Evolutionary conservation across 1,140 invertebrate genomes (phyloP).

Genomic region (Ceratoteleas bidentatus): DNA sequence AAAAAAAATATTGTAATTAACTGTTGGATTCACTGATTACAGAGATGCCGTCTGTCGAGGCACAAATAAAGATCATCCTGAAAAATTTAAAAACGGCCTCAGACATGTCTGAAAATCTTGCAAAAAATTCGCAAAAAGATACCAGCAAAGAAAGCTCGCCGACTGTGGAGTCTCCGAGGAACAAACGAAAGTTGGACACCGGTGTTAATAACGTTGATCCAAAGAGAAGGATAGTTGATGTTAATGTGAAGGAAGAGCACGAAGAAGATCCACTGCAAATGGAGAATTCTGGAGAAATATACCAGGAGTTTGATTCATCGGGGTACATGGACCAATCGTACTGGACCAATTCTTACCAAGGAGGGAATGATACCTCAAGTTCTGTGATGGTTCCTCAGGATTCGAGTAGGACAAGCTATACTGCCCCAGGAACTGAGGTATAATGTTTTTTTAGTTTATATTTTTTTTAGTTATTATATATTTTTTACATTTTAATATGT

Average conservation of each 20-base stretch:
- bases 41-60: slow-evolving; percentile 55
- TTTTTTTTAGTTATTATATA: too few relatives aligned
- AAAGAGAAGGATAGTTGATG: slow-evolving; percentile 13
- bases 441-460: neutral
- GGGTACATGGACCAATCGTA: slow-evolving; percentile 41
- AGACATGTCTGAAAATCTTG: slow-evolving; percentile 39
- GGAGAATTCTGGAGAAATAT: slow-evolving; percentile 22
- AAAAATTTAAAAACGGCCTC: slow-evolving; percentile 48
- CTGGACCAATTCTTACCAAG: slow-evolving; percentile 35
- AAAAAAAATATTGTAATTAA: slow-evolving; percentile 2
- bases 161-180: slow-evolving; percentile 10
- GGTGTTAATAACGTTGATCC: slow-evolving; percentile 21
- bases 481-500: too few relatives aligned
- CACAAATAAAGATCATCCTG: slow-evolving; percentile 50
- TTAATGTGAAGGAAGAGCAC: slow-evolving; percentile 23
- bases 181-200: slow-evolving; percentile 38
- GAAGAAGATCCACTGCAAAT: slow-evolving; percentile 25
- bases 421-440: slow-evolving; percentile 19
- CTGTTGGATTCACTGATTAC: slow-evolving; percentile 5
- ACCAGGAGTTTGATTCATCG: slow-evolving; percentile 47
- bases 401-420: slow-evolving; percentile 1
- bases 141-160: slow-evolving; percentile 12
- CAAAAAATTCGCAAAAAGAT: slow-evolving; percentile 35
- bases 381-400: neutral
- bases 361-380: slow-evolving; percentile 7